phyloP scores from a whole-genome alignment of 1,140 invertebrate species.

The Lerema accius region DNA sequence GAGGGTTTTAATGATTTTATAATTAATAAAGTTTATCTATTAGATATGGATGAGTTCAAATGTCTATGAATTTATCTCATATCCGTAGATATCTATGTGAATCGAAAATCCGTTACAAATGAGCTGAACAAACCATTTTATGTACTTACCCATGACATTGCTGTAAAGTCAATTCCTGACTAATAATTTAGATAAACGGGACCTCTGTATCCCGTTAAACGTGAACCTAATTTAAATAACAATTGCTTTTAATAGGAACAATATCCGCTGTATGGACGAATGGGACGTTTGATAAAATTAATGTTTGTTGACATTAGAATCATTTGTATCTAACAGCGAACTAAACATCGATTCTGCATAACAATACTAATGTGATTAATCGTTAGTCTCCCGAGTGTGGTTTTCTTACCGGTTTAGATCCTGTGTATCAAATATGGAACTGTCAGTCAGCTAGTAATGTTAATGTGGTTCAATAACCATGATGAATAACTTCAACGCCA shows the following conservation, averaged over 20 bases:
- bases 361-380: conserved; percentile 39
- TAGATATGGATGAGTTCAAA: too few relatives aligned
- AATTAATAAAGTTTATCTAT: too few relatives aligned
- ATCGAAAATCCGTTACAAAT: not conserved
- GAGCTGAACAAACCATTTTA: not conserved
- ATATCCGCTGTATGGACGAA: conserved; percentile 14
- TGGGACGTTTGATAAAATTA: conserved; percentile 29
- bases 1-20: too few relatives aligned
- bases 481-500: conserved; percentile 61
- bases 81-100: too few relatives aligned
- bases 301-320: conserved; percentile 31
- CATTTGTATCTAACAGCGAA: conserved; percentile 27
- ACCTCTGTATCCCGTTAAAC: conserved; percentile 23
- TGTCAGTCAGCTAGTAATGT: conserved; percentile 51
- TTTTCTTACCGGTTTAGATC: conserved; percentile 47
- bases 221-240: conserved; percentile 30
- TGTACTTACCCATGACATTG: not conserved
- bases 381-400: conserved; percentile 33
- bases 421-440: conserved; percentile 52
- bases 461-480: conserved; percentile 59
- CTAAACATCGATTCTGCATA: conserved; percentile 24
- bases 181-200: conserved; percentile 22
- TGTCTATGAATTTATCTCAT: too few relatives aligned
- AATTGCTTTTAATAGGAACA: conserved; percentile 24
- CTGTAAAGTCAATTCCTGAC: conserved; percentile 10